These are phyloP conservation scores for Acanthurus lineatus DNA, from an alignment of 2,797 vertebrate species.

Conservation along the genomic window DNA sequence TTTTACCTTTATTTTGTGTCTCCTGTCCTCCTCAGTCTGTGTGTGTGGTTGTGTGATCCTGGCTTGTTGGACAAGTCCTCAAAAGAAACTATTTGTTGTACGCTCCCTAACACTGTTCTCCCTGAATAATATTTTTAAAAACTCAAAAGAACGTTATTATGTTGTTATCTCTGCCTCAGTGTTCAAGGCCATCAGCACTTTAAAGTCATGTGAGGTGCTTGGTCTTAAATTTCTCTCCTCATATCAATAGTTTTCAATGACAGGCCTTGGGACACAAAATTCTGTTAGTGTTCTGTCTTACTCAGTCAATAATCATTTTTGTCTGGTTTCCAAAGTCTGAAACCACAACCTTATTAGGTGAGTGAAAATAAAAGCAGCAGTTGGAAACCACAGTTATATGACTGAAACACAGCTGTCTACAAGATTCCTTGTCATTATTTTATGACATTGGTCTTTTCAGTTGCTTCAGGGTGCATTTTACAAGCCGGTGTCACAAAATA, in stretches of 20 bases:
- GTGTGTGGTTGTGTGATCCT: no score
- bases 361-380: constrained; percentile 23
- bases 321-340: constrained; percentile 27
- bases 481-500: not conserved
- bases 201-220: not conserved
- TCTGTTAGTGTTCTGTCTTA: constrained; percentile 35
- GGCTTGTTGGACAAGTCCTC: no score
- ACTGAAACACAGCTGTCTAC: not conserved
- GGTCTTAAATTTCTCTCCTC: constrained; percentile 15
- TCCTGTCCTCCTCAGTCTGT: no score
- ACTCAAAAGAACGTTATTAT: no score
- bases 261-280: constrained; percentile 3
- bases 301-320: constrained; percentile 37
- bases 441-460: no score
- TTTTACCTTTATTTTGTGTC: no score
- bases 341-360: constrained; percentile 10
- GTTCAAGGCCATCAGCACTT: constrained; percentile 1
- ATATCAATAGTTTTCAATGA: constrained; percentile 24
- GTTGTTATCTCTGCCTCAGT: not conserved
- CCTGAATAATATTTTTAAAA: no score
- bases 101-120: no score
- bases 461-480: not conserved
- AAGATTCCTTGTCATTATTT: constrained; percentile 5
- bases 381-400: not conserved
- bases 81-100: no score